Conservation (phyloP, 2,797 vertebrate genomes). For the Nannoperca obscura region DNA sequence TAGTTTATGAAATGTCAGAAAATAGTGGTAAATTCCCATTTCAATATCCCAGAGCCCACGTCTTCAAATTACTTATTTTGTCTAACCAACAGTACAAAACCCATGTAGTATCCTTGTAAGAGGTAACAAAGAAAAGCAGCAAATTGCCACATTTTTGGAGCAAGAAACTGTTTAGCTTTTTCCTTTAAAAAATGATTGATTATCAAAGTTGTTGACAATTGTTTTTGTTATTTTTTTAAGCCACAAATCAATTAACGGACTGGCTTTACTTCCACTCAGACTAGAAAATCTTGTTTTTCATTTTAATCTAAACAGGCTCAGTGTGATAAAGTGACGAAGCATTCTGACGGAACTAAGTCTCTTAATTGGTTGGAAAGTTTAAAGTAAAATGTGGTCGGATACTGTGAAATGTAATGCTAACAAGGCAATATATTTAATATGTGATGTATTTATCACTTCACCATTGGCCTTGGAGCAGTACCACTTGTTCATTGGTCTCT, state of each 20-base stretch:
- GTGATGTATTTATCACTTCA: not conserved
- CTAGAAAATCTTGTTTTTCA: not conserved
- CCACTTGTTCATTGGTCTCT: conserved; percentile 23
- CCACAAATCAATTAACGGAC: not conserved
- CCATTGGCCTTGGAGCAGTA: not conserved
- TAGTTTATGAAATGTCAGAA: not conserved
- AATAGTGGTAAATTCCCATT: not conserved
- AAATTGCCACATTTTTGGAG: not conserved
- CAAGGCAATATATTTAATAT: not conserved
- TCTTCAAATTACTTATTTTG: not conserved
- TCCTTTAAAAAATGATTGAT: not conserved
- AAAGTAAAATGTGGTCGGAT: not conserved
- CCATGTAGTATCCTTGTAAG: too few relatives aligned
- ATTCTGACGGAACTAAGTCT: not conserved
- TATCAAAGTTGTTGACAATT: not conserved
- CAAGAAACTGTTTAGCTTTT: not conserved
- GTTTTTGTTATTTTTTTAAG: not conserved
- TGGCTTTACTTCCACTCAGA: not conserved
- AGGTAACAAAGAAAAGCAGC: not conserved
- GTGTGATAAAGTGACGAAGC: not conserved
- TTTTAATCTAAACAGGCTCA: not conserved
- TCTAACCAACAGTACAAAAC: not conserved
- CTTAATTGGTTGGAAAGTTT: not conserved
- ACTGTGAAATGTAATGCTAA: not conserved
- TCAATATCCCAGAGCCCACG: not conserved